Base-by-base conservation (phyloP, 2,113 vertebrate species). In the Camelus dromedarius region DNA sequence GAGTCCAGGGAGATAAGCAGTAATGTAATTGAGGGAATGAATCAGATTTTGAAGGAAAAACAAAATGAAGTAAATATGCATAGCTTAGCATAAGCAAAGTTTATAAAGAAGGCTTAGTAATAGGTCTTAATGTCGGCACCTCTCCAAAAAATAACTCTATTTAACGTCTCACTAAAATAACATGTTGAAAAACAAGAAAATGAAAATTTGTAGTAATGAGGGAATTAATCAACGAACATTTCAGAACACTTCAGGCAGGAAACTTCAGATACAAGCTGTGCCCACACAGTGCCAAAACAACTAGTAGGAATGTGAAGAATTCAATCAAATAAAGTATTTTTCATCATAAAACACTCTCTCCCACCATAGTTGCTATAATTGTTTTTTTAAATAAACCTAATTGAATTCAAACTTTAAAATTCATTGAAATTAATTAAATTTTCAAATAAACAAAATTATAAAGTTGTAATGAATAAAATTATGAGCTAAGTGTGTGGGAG, bases 1-100 rank as follows among this genome's bases (percentile, higher is more conserved):
- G 52, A 89, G n/a, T 93, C 89, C 66, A 93, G 87, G 58, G 69
- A 96, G 64, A 96, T 89, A 83, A 95, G 46, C 67, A 87, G 77
- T 80, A 97, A 93, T 96, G 54, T 92, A 94, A 95, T 70, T 89
- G 83, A 93, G n/a, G 18, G 12, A 86, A 95, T 95, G 48, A 96
- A 96, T 95, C 90, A 89, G 76, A 96, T 81, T 95, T 90, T 96
- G 66, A 97, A 95, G 60, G 52, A 94, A 96, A 97, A 96, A 87
- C 92, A 90, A 95, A 97, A 92, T 91, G 76, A 97, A 66, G 96
- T 96, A 95, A 96, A 96, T 92, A 92, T 94, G 42, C 70, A 94
- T 91, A 84, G 70, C 84, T 92, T 93, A 94, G 66, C 70, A 95
- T 91, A 93, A 94, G 26, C 82, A 89, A 84, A 90, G 35, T 90